A percentile compares a stretch with the other conserved stretches of the same genome.
Conservation (phyloP, 35 echinoderm and acorn worm species). For the Apostichopus californicus region DNA sequence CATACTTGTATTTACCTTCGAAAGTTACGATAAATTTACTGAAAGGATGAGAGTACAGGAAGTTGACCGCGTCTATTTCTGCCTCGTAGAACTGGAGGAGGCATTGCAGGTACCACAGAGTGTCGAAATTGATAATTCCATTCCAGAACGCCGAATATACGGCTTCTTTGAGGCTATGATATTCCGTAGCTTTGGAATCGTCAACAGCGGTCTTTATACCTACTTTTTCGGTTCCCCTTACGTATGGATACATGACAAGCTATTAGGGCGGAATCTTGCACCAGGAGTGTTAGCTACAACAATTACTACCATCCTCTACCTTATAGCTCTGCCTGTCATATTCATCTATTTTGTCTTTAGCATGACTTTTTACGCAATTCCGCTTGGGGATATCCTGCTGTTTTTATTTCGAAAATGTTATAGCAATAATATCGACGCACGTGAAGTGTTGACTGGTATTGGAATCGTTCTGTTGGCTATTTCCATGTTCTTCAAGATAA, state of each 20-base stretch:
- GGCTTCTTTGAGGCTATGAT: conserved; percentile 66
- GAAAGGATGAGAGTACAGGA: conserved; percentile 23
- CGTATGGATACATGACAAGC: conserved; percentile 22
- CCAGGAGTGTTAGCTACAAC: conserved; percentile 22
- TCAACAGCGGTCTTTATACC: conserved; percentile 33
- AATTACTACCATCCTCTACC: conserved; percentile 30
- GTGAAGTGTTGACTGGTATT: conserved; percentile 54
- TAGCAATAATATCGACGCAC: conserved; percentile 38
- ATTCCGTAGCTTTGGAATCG: conserved; percentile 52
- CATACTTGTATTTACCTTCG: conserved; percentile 45
- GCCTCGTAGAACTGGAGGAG: conserved; percentile 30
- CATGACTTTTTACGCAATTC: conserved; percentile 72
- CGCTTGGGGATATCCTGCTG: conserved; percentile 59
- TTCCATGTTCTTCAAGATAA: conserved; percentile 78
- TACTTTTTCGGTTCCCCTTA: conserved; percentile 42
- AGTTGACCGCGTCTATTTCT: conserved; percentile 57
- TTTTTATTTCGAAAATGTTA: conserved; percentile 61
- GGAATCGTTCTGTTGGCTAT: conserved; percentile 49
- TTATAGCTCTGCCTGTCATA: conserved; percentile 58
- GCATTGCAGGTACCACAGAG: conserved; percentile 52
- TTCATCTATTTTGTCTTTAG: conserved; percentile 60
- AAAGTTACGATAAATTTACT: conserved; percentile 34
- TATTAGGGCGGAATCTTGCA: background rate
- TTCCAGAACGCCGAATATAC: background rate
- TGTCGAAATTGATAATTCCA: conserved; percentile 2